Percentiles rank a stretch among this genome's conserved stretches.
Conservation (phyloP, 2,113 vertebrate genomes). For the Diadophis punctatus region DNA sequence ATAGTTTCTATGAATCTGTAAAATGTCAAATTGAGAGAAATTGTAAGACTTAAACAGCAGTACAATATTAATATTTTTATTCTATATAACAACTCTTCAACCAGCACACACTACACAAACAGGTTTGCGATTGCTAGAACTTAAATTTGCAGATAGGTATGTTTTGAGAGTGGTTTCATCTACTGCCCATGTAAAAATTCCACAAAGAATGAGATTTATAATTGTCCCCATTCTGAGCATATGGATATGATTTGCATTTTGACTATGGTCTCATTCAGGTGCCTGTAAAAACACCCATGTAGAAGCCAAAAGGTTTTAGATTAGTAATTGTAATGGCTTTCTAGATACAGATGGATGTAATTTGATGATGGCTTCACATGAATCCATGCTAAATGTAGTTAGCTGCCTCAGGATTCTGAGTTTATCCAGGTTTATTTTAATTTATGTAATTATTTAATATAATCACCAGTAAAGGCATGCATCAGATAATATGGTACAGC, state of each 20-base stretch:
- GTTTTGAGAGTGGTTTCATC: neutral
- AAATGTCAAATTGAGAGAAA: neutral
- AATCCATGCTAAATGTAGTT: neutral
- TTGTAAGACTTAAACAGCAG: neutral
- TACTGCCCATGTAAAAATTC: neutral
- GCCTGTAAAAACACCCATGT: neutral
- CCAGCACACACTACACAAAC: neutral
- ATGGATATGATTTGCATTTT: neutral
- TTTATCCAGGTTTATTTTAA: neutral
- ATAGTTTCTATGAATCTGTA: slow-evolving; percentile 18
- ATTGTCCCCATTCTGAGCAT: neutral
- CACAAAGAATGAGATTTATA: neutral
- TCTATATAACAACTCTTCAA: neutral
- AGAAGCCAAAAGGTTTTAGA: neutral
- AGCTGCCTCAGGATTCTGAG: neutral
- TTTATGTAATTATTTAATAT: neutral
- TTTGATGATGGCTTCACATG: neutral
- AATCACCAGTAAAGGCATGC: neutral
- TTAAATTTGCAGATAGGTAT: neutral
- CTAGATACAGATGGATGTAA: neutral
- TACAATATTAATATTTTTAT: neutral
- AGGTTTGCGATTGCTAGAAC: neutral
- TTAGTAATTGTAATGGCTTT: neutral
- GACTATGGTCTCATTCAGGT: neutral
- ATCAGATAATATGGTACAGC: neutral